A percentile compares a stretch with the other conserved stretches of the same genome.
phyloP scores from a whole-genome alignment of 2,888 invertebrate species.

The Drosophila nr. perissopoda region DNA sequence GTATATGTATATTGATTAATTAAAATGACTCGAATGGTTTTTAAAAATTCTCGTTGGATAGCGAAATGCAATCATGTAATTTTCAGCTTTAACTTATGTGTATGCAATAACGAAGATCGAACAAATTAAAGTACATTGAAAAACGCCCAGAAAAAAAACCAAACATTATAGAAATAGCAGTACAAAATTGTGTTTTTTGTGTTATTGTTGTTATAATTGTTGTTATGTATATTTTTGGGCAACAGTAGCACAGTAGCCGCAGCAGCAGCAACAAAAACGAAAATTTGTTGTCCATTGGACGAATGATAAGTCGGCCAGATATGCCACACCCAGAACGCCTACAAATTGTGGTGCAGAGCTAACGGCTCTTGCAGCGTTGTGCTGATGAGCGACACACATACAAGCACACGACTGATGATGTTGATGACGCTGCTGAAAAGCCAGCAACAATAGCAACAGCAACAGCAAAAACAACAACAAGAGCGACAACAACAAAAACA shows the following conservation, averaged over 20 bases:
- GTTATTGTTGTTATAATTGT: slow-evolving; percentile 18
- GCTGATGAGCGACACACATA: slow-evolving; percentile 68
- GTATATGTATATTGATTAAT: neutral
- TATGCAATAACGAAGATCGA: slow-evolving; percentile 15
- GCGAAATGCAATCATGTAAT: neutral
- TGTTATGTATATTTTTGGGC: slow-evolving; percentile 42
- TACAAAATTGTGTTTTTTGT: slow-evolving; percentile 14
- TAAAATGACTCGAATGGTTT: neutral
- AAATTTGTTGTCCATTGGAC: slow-evolving; percentile 62
- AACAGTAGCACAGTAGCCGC: neutral
- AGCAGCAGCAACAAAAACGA: slow-evolving; percentile 43
- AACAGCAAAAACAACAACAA: slow-evolving; percentile 19
- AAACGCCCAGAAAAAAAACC: slow-evolving; percentile 27
- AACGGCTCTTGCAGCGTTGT: slow-evolving; percentile 71
- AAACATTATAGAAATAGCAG: slow-evolving; percentile 22
- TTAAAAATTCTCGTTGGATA: neutral
- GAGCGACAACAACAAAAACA: neutral
- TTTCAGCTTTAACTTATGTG: slow-evolving; percentile 6
- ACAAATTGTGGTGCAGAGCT: slow-evolving; percentile 80
- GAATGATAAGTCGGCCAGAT: slow-evolving; percentile 72
- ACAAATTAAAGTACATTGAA: slow-evolving; percentile 49
- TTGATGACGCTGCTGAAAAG: slow-evolving; percentile 70
- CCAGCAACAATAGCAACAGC: slow-evolving; percentile 47
- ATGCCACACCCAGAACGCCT: slow-evolving; percentile 81
- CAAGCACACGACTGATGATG: slow-evolving; percentile 52